phyloP scores from a whole-genome alignment of 2,888 invertebrate species.

The Harmothoe impar region DNA sequence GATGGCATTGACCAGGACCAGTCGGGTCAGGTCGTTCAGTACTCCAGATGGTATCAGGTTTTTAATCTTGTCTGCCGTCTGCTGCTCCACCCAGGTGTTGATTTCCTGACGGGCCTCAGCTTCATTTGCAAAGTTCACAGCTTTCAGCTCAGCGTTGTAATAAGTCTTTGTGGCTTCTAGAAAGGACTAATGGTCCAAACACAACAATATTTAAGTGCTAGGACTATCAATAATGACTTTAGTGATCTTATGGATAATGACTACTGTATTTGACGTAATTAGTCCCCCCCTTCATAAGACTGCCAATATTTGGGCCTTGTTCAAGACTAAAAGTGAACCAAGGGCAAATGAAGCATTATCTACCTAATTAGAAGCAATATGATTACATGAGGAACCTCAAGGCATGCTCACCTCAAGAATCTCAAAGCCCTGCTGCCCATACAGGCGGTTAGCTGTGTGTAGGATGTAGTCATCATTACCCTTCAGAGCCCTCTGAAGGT shows the following conservation, averaged over 20 bases:
- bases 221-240: too few relatives aligned
- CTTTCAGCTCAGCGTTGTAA: slow-evolving; percentile 72
- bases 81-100: slow-evolving; percentile 91
- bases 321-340: too few relatives aligned
- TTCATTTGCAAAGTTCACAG: slow-evolving; percentile 74
- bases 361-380: too few relatives aligned
- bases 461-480: slow-evolving; percentile 71
- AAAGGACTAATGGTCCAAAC: slow-evolving; percentile 48
- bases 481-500: slow-evolving; percentile 31
- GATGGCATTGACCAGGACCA: slow-evolving; percentile 62
- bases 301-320: too few relatives aligned
- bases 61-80: slow-evolving; percentile 92
- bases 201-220: too few relatives aligned
- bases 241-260: too few relatives aligned
- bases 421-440: slow-evolving; percentile 68
- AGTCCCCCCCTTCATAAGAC: too few relatives aligned
- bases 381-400: too few relatives aligned
- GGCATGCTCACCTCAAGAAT: slow-evolving; percentile 57
- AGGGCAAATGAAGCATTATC: too few relatives aligned
- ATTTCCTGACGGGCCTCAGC: slow-evolving; percentile 85
- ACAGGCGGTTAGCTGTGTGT: slow-evolving; percentile 77
- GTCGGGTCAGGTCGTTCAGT: slow-evolving; percentile 2
- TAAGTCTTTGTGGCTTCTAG: slow-evolving; percentile 68
- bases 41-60: slow-evolving; percentile 86
- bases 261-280: too few relatives aligned